Conservation (phyloP, 2,797 vertebrate genomes). For the Triplophysa bombifrons region DNA sequence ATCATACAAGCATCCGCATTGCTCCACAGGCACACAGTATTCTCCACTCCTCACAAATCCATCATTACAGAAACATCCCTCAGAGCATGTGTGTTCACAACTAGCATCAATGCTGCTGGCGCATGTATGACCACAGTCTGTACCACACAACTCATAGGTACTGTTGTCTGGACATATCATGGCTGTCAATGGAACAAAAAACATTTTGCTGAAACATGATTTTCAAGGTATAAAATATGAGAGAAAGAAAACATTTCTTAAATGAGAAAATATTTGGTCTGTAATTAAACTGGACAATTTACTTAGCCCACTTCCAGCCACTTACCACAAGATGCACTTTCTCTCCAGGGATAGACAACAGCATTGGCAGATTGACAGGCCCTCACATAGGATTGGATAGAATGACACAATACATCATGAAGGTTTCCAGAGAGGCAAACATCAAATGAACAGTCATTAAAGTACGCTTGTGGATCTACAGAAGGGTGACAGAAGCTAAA, state of each 20-base stretch:
- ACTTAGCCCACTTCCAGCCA: neutral
- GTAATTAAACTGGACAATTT: neutral
- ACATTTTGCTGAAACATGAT: neutral
- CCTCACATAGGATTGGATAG: conserved; percentile 70
- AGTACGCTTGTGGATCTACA: conserved; percentile 68
- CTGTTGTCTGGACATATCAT: conserved; percentile 53
- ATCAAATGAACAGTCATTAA: conserved; percentile 80
- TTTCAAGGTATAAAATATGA: neutral
- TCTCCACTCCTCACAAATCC: conserved; percentile 67
- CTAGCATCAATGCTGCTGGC: conserved; percentile 60
- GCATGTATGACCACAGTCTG: conserved; percentile 69
- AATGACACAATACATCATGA: conserved; percentile 66
- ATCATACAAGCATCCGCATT: conserved; percentile 69
- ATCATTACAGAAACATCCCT: conserved; percentile 74
- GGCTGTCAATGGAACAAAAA: neutral
- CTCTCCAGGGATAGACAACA: conserved; percentile 75
- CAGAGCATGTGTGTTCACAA: conserved; percentile 66
- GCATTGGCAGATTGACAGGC: conserved; percentile 77
- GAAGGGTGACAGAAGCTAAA: conserved; percentile 70
- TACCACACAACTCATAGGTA: conserved; percentile 76
- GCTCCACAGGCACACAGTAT: conserved; percentile 64
- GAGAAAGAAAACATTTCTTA: neutral
- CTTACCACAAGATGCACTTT: conserved; percentile 78
- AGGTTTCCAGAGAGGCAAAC: conserved; percentile 62
- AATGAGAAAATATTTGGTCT: neutral